Percentiles rank a stretch among this genome's conserved stretches.
Conservation (phyloP, 2,888 invertebrate genomes). For the Caenorhabditis panamensis region DNA sequence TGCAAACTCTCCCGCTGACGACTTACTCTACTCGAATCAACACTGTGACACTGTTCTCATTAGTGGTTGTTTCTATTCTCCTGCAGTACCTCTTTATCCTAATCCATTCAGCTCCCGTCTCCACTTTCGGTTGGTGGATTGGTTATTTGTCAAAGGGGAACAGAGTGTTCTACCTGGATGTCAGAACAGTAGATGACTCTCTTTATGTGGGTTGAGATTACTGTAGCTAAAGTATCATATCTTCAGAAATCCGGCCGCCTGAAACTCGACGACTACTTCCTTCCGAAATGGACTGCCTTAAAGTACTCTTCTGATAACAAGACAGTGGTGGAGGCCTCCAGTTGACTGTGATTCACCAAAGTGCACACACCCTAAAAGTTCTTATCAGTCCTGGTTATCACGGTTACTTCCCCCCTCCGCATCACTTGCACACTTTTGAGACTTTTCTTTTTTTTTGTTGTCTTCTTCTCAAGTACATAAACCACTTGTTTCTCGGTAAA, state of each 20-base stretch:
- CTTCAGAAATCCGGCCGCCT: conserved; percentile 15
- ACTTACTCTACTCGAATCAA: conserved; percentile 13
- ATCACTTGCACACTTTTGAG: too few relatives aligned
- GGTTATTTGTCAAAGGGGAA: conserved; percentile 31
- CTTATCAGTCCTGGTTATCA: too few relatives aligned
- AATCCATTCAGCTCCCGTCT: conserved; percentile 6
- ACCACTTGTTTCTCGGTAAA: too few relatives aligned
- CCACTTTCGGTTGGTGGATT: conserved; percentile 33
- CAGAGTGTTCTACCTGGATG: conserved; percentile 17
- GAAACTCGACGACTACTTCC: conserved; percentile 14
- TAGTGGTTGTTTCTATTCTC: neutral
- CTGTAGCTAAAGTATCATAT: neutral
- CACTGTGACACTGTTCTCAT: conserved; percentile 26
- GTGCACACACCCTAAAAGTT: too few relatives aligned
- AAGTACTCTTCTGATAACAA: neutral
- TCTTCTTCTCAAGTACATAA: too few relatives aligned
- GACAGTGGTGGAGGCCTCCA: conserved; percentile 4
- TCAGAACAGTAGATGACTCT: neutral
- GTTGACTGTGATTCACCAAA: too few relatives aligned
- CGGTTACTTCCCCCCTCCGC: too few relatives aligned
- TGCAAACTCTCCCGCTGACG: conserved; percentile 8
- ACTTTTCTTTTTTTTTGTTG: too few relatives aligned
- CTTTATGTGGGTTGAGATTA: conserved; percentile 8
- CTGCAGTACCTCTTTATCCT: neutral
- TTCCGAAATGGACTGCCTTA: conserved; percentile 22